Base-by-base conservation (phyloP, 2,113 vertebrate genomes). In the Rhinogobius similis region DNA sequence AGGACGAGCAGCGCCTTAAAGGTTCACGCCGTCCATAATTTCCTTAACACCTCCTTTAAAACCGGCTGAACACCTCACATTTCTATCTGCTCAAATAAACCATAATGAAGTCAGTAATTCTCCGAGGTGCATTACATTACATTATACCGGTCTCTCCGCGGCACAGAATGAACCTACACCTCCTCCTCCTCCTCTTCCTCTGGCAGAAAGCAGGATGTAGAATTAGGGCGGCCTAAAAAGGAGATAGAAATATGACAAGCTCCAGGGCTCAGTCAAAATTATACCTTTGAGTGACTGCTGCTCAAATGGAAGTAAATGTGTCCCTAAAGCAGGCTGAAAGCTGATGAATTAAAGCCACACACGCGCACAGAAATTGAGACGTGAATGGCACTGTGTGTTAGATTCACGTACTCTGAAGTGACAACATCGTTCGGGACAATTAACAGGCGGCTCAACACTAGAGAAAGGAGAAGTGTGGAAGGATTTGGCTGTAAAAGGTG, bases 141-240 rank as follows among this genome's bases (percentile, higher is more conserved):
- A 26, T 67, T 44, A n/a, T n/a, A 58, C 55, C 1, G 26, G 55
- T 58, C 62, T 48, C 50, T 62, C 61, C 68, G 29, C 41, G 67
- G 26, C 53, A 36, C 65, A 43, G 66, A 70, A 61, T 71, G 68
- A 70, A 72, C 39, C 24, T 53, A 48, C 73, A 67, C 72, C 64
- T 70, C 52, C 52, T 24, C 52, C 48, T 52, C 24, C 52, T 26
- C 52, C n/a, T n/a, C n/a, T n/a, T n/a, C n/a, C 55, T 62, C 46
- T 62, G 23, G 48, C 36, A 52, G 72, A 86, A 90, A 86, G 53
- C 74, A 87, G 88, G 85, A 83, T 86, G 67, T 72, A 70, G 82
- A 90, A 91, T 78, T 73, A 82, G 89, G 86, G 83, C 86, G 75
- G 64, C 53, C 79, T 82, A 81, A 82, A 88, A 84, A 86, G 77